Evolutionary conservation across 2,797 vertebrate genomes (phyloP), one percentile per base, ranked within the genome.

Genomic region (Enteromius argenteus): DNA sequence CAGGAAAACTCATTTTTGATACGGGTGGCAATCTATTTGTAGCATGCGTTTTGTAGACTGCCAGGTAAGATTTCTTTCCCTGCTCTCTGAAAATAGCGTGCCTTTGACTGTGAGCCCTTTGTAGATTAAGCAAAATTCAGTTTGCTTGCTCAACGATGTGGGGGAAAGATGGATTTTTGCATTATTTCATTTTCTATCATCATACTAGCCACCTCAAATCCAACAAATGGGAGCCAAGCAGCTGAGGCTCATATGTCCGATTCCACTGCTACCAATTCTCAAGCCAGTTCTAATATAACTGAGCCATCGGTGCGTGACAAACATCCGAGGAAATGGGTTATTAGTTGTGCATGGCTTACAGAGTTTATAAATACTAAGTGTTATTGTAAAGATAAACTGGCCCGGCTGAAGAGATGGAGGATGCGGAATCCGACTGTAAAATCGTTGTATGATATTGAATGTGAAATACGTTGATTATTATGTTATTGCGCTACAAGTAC

Each of bases 311-410:
- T 89, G 92, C 87, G 83, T 92, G 92, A 90, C 90, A 90, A 88
- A 90, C 87, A 89, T 91, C 88, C 87, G 79, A 80, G 60, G 89
- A 91, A 92, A 90, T 81, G 32, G 93, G 90, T 92, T 90, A 92
- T 91, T 86, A 73, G 79, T 80, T 90, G 90, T 90, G 89, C 91
- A 90, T 88, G 44, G 88, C 91, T 93, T 91, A 89, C 89, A 91
- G 86, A 90, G 86, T 90, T 92, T 90, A 93, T 94, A 93, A 93
- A 94, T 93, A 93, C 91, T 90, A 91, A 94, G 89, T 83, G 81
- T 87, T 86, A 87, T 85, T 90, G 91, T 90, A 86, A 89, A 92
- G 94, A 95, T 94, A 93, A 94, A 93, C 92, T 90, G 82, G 90
- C 87, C 85, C 14, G 68, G 81, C 89, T 27, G 4, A 73, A 35